These are phyloP conservation scores for Laticauda laticaudata DNA, from an alignment of 2,113 vertebrate genomes.

Conservation along the genomic window DNA sequence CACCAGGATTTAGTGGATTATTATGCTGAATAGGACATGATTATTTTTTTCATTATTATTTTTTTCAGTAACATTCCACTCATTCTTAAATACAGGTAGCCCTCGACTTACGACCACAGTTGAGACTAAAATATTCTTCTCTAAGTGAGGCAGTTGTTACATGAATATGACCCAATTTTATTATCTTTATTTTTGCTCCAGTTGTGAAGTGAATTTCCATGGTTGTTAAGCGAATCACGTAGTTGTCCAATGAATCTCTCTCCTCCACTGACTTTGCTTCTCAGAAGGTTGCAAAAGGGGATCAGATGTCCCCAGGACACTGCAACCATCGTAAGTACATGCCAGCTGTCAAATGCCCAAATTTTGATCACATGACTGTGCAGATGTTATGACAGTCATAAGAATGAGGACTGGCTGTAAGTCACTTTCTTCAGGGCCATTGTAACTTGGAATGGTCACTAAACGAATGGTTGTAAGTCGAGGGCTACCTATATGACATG, in stretches of 20 bases:
- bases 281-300: neutral
- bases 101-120: neutral
- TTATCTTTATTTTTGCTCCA: neutral
- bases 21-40: neutral
- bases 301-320: neutral
- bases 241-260: neutral
- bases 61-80: constrained; percentile 1
- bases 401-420: neutral
- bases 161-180: neutral
- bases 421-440: neutral
- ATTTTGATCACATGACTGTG: neutral
- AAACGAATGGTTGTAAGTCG: neutral
- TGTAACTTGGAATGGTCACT: neutral
- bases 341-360: neutral
- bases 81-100: neutral
- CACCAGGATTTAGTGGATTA: constrained; percentile 16
- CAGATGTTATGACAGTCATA: neutral
- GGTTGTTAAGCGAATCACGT: neutral
- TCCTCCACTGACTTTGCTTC: neutral
- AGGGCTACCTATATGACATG: neutral
- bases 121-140: neutral
- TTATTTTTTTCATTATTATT: neutral
- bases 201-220: neutral
- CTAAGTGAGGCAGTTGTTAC: neutral
- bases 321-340: neutral